Evolutionary conservation across 2,888 invertebrate species (phyloP), one percentile per base, ranked within the genome.

Genomic region (Teleogryllus oceanicus): DNA sequence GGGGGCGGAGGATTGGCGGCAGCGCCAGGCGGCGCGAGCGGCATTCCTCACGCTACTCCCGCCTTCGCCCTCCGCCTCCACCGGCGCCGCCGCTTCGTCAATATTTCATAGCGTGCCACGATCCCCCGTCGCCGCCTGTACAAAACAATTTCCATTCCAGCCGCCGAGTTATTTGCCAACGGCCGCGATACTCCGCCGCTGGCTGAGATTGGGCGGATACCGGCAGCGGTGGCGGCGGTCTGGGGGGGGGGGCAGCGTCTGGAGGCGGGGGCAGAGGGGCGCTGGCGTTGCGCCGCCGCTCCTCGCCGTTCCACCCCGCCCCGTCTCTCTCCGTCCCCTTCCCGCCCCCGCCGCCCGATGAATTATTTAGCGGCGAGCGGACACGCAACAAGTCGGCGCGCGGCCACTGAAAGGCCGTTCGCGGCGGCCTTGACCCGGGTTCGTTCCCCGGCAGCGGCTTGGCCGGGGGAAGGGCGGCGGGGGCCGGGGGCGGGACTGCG

Each of bases 401-500:
- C 62, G 62, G 62, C 62, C 13, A 62, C n/a, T 13, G 62, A 62
- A 62, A 62, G 62, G 62, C 62, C 13, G 37, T 37, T 62, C 62
- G 62, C 62, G n/a, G 62, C 37, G 62, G n/a, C 62, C 62, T 62
- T 62, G 62, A 62, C 62, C 62, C 62, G 62, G n/a, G 62, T 62
- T 62, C 62, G n/a, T n/a, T 62, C n/a, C 62, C 62, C 62, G 62
- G 13, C 62, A 8, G 37, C 37, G 37, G 37, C 37, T 37, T 37
- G 37, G 37, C 37, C 37, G 37, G 37, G 37, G 37, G 24, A 8
- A 8, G 37, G 37, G 37, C 0, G 37, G 37, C 5, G 5, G 37
- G 37, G 37, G 37, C 5, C 2, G 37, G 37, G 37, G 37, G 37
- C 37, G 37, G 37, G 37, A 5, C 37, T 37, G 37, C 37, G 37